Evolutionary conservation across 1,140 invertebrate genomes (phyloP), one percentile per base, ranked within the genome.

Genomic region (Propsilocerus akamusi): DNA sequence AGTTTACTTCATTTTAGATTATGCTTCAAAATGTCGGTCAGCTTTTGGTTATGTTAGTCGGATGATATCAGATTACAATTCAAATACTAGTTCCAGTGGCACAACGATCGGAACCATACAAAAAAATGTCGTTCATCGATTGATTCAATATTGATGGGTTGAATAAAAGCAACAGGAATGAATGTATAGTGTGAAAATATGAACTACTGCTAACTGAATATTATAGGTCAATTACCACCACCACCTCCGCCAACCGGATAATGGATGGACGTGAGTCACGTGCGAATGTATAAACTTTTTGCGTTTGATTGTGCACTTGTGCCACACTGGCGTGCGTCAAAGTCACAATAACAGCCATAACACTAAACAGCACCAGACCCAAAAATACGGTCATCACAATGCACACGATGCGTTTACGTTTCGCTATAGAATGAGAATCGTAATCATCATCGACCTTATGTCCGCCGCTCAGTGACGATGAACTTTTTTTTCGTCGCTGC

Each of bases 331-430:
- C 72, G 63, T 81, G 79, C 8, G 80, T 82, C 54, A 83, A 68
- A 26, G 80, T 82, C 54, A 83, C 70, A 55, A 82, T 72, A 56
- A 83, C 77, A 53, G 77, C 77, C 34, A 82, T 72, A 24, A 82
- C 69, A 48, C 77, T 76, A 26, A 78, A 74, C 52, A 74, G 68
- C 34, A 78, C 71, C 53, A 83, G 66, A 57, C 78, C 77, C 57
- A 81, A 61, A 63, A 81, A 80, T 14, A 76, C 79, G 4, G 71
- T 75, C 34, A 80, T 68, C 17, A 81, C 72, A 50, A 77, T 72
- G 54, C 73, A 73, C 26, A 79, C 76, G 55, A 78, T 74, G 50
- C 72, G 71, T 30, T 73, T 72, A 48, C 78, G 68, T 26, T 77
- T 70, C n/a, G 74, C 70, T 49, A 77, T 73, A 52, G 69, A 63